phyloP scores from a whole-genome alignment of 1,140 invertebrate species.

The Drosophila littoralis region DNA sequence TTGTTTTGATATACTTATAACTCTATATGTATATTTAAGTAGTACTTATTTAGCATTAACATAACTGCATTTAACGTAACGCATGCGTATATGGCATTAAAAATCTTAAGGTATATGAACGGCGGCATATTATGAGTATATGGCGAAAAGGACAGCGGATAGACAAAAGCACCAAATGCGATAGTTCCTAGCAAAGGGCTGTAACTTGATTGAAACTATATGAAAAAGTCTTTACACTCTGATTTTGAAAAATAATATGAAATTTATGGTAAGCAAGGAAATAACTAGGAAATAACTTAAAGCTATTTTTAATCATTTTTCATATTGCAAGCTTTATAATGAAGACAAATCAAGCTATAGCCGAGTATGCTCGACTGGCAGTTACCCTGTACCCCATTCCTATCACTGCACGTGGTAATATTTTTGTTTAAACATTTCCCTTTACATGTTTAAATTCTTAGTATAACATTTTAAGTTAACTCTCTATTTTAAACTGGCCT shows the following conservation, averaged over 20 bases:
- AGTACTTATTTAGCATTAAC: slow-evolving; percentile 44
- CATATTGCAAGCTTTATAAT: neutral
- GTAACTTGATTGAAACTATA: neutral
- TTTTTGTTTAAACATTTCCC: too few species aligned
- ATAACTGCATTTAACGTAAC: slow-evolving; percentile 41
- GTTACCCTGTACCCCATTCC: neutral
- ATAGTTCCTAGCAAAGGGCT: slow-evolving; percentile 9
- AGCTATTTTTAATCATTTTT: neutral
- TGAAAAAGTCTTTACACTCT: neutral
- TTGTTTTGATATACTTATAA: neutral
- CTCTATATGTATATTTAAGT: slow-evolving; percentile 14
- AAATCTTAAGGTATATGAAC: slow-evolving; percentile 49
- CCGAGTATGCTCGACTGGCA: neutral
- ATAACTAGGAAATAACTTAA: neutral
- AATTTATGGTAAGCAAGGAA: slow-evolving; percentile 6
- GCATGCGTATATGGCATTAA: slow-evolving; percentile 55
- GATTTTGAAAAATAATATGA: neutral
- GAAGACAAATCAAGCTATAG: neutral
- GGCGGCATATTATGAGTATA: slow-evolving; percentile 34
- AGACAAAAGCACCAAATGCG: slow-evolving; percentile 68
- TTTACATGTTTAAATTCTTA: too few species aligned
- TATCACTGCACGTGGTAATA: too few species aligned
- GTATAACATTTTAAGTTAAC: too few species aligned
- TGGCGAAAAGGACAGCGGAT: slow-evolving; percentile 53
- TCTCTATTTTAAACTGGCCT: too few species aligned